Conservation (phyloP, 53 echinoderm and acorn worm species). For the Crossaster papposus region DNA sequence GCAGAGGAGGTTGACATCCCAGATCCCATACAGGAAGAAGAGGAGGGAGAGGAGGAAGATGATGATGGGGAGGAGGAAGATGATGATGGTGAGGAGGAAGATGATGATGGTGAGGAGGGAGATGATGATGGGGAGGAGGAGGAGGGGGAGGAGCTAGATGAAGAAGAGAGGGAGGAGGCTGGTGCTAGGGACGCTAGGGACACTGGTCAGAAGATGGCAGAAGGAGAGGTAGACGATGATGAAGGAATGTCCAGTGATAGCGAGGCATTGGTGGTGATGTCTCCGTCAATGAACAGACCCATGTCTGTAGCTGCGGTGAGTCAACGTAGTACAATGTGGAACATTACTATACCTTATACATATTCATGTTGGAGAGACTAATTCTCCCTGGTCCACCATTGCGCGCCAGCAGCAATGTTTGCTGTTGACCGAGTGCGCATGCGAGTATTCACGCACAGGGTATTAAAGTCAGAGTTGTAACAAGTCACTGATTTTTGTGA, state of each 20-base stretch:
- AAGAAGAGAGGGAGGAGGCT: conserved; percentile 76
- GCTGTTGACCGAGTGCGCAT: too few species aligned
- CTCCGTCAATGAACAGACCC: conserved; percentile 80
- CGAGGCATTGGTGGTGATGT: conserved; percentile 84
- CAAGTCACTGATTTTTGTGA: too few species aligned
- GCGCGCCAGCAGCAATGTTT: too few species aligned
- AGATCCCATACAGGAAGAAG: conserved; percentile 66
- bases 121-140: conserved; percentile 66
- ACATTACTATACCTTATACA: too few species aligned
- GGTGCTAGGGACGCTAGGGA: conserved; percentile 60
- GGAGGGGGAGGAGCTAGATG: conserved; percentile 68
- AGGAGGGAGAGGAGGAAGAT: conserved; percentile 62
- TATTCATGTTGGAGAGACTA: too few species aligned
- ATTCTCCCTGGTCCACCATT: too few species aligned
- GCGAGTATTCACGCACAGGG: too few species aligned
- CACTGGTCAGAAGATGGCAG: conserved; percentile 52
- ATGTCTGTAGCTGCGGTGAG: conserved; percentile 73
- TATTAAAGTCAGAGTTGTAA: too few species aligned
- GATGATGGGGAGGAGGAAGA: conserved; percentile 76
- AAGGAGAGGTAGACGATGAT: conserved; percentile 62
- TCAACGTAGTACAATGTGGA: too few species aligned
- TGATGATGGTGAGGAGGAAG: conserved; percentile 72
- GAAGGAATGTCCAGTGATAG: conserved; percentile 75
- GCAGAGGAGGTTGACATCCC: conserved; percentile 92
- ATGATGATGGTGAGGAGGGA: conserved; percentile 61